Base-by-base conservation (phyloP, 2,113 vertebrate species). In the human region DNA sequence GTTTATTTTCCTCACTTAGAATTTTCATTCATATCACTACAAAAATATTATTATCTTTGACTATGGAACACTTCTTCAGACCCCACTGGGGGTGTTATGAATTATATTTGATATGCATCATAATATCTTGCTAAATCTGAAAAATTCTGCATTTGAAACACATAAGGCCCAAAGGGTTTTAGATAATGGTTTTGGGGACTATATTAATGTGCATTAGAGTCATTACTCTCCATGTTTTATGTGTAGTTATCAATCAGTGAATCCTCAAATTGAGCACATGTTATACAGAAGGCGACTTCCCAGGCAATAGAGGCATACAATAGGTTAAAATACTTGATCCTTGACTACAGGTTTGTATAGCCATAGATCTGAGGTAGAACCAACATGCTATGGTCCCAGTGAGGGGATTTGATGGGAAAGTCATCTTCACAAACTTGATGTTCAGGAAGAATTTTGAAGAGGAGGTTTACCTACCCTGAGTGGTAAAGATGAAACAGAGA, bases 111-210 rank as follows among this genome's bases (percentile, higher is more conserved):
- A 45, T 61, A 73, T 50, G 35, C 3, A 91, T 64, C 38, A 80
- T 72, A 81, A 32, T 45, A 89, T 73, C 35, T 66, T 75, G 25
- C 88, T 95, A 95, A 89, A 95, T 87, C 66, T 86, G 79, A 90
- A 96, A 50, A 90, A 80, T 70, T 89, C 68, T 61, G 16, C 57
- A 43, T 86, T 89, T 59, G 30, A 93, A 93, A 64, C 66, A 93
- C 45, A 76, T 13, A 64, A 17, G 22, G 18, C 27, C 38, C 75
- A 96, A 86, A 81, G 48, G 48, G 22, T 91, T 93, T 92, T 61
- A 81, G 79, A 73, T 59, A 32, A 96, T 82, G 14, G 50, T 89
- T 87, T 45, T 66, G 52, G 79, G 48, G 30, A 13, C 52, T 59
- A 0, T 2, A 55, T 88, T 78, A 90, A 91, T 22, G 82, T 85